Evolutionary conservation across 2,113 vertebrate species (phyloP).

Genomic region (Proteles cristata): DNA sequence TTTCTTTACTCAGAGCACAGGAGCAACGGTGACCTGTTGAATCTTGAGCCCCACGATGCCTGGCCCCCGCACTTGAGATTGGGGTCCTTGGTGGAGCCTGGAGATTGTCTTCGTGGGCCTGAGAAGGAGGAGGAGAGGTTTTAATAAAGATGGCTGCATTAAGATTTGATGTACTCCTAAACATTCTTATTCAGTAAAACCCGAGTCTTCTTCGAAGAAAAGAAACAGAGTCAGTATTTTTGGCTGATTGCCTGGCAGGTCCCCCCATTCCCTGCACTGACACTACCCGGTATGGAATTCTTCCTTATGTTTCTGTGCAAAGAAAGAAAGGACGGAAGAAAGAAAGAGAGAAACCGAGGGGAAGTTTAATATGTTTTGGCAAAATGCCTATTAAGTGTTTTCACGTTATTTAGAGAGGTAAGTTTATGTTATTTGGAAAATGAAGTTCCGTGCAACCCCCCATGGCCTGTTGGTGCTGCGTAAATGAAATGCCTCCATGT

Average conservation of each 20-base stretch:
- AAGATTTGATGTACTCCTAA: background rate
- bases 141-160: background rate
- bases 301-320: background rate
- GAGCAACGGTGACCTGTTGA: background rate
- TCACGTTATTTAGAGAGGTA: background rate
- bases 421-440: conserved; percentile 3
- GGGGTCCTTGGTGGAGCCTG: background rate
- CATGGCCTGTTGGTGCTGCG: background rate
- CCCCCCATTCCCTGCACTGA: background rate
- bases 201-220: background rate
- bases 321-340: background rate
- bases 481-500: background rate
- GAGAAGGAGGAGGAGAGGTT: background rate
- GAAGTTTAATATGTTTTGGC: background rate
- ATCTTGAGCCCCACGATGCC: background rate
- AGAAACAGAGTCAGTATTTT: background rate
- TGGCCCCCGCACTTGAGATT: background rate
- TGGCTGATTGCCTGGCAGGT: background rate
- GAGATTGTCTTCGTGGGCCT: background rate
- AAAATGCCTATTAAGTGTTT: background rate
- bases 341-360: background rate
- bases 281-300: background rate
- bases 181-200: background rate
- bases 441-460: background rate
- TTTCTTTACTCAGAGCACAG: background rate